Percentiles rank a stretch among this genome's conserved stretches.
These are phyloP conservation scores for Macrobrachium nipponense DNA, from an alignment of 1,140 invertebrate genomes.

Conservation along the genomic window DNA sequence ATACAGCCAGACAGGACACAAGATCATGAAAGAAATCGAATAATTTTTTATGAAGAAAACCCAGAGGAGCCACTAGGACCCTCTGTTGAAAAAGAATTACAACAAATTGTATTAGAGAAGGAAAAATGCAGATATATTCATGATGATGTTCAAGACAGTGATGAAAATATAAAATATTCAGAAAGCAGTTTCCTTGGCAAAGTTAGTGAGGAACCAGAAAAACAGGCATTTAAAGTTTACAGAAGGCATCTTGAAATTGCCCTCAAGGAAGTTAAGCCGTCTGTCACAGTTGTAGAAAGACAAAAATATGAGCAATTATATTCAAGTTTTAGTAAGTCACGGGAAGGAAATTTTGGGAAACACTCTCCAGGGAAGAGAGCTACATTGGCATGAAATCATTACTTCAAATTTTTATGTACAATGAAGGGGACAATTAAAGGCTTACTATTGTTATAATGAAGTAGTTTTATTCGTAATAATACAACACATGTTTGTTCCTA, in stretches of 20 bases:
- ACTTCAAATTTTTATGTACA: neutral
- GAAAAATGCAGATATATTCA: conserved; percentile 21
- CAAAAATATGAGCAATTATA: conserved; percentile 72
- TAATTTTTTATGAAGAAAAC: neutral
- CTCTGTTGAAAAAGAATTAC: neutral
- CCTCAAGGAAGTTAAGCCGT: conserved; percentile 75
- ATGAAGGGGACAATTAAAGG: neutral
- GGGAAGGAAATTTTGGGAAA: conserved; percentile 38
- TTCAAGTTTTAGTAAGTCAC: conserved; percentile 66
- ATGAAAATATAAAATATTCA: neutral
- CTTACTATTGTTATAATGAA: neutral
- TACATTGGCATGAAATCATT: conserved; percentile 51
- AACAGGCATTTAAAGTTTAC: conserved; percentile 66
- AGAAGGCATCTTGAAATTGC: conserved; percentile 72
- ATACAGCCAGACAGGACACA: conserved; percentile 26
- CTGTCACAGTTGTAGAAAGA: conserved; percentile 74
- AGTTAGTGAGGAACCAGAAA: conserved; percentile 56
- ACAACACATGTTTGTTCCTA: too few relatives aligned
- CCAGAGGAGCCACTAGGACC: neutral
- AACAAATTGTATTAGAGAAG: conserved; percentile 28
- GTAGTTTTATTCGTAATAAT: conserved; percentile 10
- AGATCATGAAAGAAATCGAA: neutral
- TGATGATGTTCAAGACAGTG: neutral
- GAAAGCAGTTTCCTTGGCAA: neutral
- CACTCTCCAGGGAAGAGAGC: conserved; percentile 57